A percentile compares a stretch with the other conserved stretches of the same genome.
Conservation (phyloP, 2,797 vertebrate species). For the Rhynchotus rufescens region DNA sequence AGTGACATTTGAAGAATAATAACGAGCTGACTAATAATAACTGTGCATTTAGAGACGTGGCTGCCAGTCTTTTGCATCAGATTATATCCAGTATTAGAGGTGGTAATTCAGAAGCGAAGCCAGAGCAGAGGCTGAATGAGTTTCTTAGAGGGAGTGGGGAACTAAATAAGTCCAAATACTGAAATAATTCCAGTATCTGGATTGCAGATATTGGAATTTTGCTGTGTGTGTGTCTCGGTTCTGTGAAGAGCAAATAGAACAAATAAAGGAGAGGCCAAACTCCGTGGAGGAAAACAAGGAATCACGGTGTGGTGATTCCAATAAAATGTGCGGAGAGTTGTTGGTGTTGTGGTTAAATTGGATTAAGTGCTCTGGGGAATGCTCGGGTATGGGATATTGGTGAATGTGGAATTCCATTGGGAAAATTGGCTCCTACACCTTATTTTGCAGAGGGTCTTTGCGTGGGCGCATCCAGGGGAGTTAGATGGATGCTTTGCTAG, state of each 20-base stretch:
- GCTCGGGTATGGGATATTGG: not conserved
- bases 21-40: not conserved
- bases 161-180: not conserved
- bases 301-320: not conserved
- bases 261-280: not conserved
- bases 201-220: not conserved
- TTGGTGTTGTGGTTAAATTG: not conserved
- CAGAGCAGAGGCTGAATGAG: not conserved
- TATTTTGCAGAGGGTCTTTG: not conserved
- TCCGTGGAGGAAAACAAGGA: not conserved
- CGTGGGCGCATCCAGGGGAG: not conserved
- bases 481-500: not conserved
- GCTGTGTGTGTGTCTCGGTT: not conserved
- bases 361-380: not conserved
- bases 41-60: not conserved
- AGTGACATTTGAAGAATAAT: not conserved
- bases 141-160: not conserved
- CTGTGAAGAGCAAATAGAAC: not conserved
- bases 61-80: not conserved
- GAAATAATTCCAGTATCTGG: not conserved
- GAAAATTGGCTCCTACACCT: conserved; percentile 8
- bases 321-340: not conserved
- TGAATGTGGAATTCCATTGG: conserved; percentile 9
- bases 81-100: not conserved
- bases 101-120: not conserved